Evolutionary conservation across 2,888 invertebrate genomes (phyloP).

Genomic region (Sarcophaga variegata): DNA sequence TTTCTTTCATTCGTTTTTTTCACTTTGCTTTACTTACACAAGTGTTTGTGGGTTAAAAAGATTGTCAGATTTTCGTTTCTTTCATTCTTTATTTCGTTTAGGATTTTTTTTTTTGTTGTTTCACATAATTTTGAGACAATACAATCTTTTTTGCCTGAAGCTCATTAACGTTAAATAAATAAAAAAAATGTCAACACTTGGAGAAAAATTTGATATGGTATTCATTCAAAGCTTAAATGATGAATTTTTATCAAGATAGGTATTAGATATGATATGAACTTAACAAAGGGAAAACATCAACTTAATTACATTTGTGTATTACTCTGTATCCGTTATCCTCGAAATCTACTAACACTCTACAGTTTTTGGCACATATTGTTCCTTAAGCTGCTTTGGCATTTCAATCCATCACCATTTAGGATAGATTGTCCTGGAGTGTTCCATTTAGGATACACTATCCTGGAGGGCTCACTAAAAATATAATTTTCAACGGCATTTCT

Average conservation of each 20-base stretch:
- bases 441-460: no score
- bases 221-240: neutral
- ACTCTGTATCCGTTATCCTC: no score
- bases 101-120: constrained; percentile 14
- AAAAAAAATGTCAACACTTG: constrained; percentile 20
- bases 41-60: constrained; percentile 59
- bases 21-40: constrained; percentile 23
- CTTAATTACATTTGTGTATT: neutral
- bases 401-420: no score
- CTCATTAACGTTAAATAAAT: constrained; percentile 59
- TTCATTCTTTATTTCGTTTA: neutral
- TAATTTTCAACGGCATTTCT: no score
- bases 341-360: no score
- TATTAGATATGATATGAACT: neutral
- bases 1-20: no score
- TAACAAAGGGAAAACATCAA: neutral
- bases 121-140: constrained; percentile 59
- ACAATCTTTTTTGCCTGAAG: constrained; percentile 64
- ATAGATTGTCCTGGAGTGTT: no score
- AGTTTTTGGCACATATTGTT: no score
- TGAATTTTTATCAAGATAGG: neutral
- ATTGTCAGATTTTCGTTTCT: constrained; percentile 43
- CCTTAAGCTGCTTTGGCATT: no score
- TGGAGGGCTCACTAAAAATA: no score
- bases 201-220: neutral